Percentiles rank a stretch among this genome's conserved stretches.
These are phyloP conservation scores for Epinephelus cyanopodus DNA, from an alignment of 2,113 vertebrate genomes.

Conservation along the genomic window DNA sequence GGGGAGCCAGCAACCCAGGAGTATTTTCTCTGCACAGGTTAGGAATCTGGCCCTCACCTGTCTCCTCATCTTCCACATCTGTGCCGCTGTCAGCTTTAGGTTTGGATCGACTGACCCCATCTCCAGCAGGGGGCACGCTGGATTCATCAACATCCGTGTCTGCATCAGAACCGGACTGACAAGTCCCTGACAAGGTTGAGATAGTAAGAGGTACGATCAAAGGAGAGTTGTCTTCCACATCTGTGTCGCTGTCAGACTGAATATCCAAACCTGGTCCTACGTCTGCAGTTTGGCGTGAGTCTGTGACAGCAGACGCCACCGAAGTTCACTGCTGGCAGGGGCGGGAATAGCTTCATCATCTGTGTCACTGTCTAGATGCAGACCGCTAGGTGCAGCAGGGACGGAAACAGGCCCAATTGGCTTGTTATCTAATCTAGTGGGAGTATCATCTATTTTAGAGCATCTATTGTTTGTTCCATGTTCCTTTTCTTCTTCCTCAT, in stretches of 20 bases:
- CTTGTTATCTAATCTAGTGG: slow-evolving; percentile 18
- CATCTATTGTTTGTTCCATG: not conserved
- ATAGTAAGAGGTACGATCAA: slow-evolving; percentile 16
- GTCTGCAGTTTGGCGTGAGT: slow-evolving; percentile 4
- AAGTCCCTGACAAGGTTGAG: slow-evolving; percentile 1
- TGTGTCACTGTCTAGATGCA: slow-evolving; percentile 64
- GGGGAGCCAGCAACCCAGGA: not conserved
- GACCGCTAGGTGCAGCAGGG: slow-evolving; percentile 5
- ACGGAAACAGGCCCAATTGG: not conserved
- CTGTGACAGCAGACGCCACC: not conserved
- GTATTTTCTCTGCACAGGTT: slow-evolving; percentile 31
- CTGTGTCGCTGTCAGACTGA: slow-evolving; percentile 73
- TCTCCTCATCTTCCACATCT: slow-evolving; percentile 66
- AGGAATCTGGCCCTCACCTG: slow-evolving; percentile 30
- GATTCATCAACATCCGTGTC: slow-evolving; percentile 65
- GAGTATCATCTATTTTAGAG: slow-evolving; percentile 19
- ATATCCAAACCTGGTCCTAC: slow-evolving; percentile 30
- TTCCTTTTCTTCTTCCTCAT: slow-evolving; percentile 61
- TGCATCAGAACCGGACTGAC: slow-evolving; percentile 32
- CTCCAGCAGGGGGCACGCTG: not conserved
- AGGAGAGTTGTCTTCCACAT: slow-evolving; percentile 46
- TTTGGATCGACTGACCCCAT: not conserved
- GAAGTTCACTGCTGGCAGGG: not conserved
- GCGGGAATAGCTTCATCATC: slow-evolving; percentile 53
- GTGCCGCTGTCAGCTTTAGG: slow-evolving; percentile 59